These are phyloP conservation scores for Xiphias gladius DNA, from an alignment of 2,113 vertebrate species.

Conservation along the genomic window DNA sequence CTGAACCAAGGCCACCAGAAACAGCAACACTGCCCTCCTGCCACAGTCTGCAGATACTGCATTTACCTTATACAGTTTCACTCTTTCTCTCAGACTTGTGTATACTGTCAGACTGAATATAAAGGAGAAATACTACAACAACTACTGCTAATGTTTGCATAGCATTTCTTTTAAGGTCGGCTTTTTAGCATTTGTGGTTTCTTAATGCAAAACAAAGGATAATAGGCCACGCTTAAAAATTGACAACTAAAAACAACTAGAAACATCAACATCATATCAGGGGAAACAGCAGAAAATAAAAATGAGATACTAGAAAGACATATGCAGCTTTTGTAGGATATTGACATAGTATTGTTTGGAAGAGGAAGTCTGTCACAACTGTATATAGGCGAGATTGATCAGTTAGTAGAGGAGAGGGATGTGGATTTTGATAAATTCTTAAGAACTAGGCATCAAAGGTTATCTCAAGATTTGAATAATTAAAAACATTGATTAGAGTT, in stretches of 20 bases:
- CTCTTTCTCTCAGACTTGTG: not conserved
- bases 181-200: not conserved
- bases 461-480: not conserved
- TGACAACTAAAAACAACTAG: not conserved
- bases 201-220: not conserved
- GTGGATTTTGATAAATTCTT: not conserved
- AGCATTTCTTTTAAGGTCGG: not conserved
- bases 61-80: conserved; percentile 8
- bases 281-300: not conserved
- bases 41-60: conserved; percentile 70
- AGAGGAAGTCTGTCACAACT: not conserved
- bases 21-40: conserved; percentile 81
- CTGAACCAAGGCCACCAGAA: conserved; percentile 45
- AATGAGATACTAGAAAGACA: not conserved
- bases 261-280: not conserved
- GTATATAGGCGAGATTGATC: not conserved
- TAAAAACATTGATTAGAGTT: not conserved
- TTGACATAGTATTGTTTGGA: not conserved
- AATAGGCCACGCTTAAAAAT: not conserved
- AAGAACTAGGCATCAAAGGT: not conserved
- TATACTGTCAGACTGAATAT: not conserved
- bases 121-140: not conserved
- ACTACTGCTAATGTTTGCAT: not conserved
- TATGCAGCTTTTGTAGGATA: not conserved
- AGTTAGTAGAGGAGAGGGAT: not conserved